Evolutionary conservation across 2,888 invertebrate genomes (phyloP).

Genomic region (Melikaiella ostensackeni): DNA sequence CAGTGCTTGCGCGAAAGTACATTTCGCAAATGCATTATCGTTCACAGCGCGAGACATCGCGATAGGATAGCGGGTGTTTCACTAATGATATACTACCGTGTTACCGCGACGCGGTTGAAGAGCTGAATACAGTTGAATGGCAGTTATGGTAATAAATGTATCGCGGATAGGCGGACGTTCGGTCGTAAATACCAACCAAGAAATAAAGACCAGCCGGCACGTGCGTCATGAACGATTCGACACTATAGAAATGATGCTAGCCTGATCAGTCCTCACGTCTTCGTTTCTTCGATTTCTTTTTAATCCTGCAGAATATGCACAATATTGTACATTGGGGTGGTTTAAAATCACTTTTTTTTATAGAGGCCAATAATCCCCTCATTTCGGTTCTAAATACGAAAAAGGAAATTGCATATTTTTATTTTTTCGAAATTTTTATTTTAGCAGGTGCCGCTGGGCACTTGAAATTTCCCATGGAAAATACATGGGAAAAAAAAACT

Average conservation of each 20-base stretch:
- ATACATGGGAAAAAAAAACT: too few species aligned
- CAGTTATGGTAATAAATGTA: slow-evolving; percentile 54
- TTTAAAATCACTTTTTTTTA: too few species aligned
- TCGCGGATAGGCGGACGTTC: slow-evolving; percentile 47
- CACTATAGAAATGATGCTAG: not conserved
- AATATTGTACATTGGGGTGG: too few species aligned
- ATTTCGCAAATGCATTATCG: slow-evolving; percentile 38
- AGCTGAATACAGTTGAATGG: slow-evolving; percentile 34
- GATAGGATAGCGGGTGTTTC: slow-evolving; percentile 47
- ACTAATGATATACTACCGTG: slow-evolving; percentile 47
- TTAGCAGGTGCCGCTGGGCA: too few species aligned
- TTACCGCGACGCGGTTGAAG: slow-evolving; percentile 48
- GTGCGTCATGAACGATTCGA: slow-evolving; percentile 2
- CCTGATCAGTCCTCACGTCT: not conserved
- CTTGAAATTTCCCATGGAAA: too few species aligned
- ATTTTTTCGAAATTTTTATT: too few species aligned
- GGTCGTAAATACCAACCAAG: slow-evolving; percentile 35
- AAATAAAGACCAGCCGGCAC: slow-evolving; percentile 20
- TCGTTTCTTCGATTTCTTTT: not conserved
- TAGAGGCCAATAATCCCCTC: too few species aligned
- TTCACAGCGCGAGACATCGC: slow-evolving; percentile 41
- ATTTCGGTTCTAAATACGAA: too few species aligned
- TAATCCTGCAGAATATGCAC: not conserved
- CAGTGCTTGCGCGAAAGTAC: slow-evolving; percentile 8
- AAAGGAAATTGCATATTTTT: too few species aligned